Base-by-base conservation (phyloP, 2,888 invertebrate species). In the Acanthacorydalis orientalis region DNA sequence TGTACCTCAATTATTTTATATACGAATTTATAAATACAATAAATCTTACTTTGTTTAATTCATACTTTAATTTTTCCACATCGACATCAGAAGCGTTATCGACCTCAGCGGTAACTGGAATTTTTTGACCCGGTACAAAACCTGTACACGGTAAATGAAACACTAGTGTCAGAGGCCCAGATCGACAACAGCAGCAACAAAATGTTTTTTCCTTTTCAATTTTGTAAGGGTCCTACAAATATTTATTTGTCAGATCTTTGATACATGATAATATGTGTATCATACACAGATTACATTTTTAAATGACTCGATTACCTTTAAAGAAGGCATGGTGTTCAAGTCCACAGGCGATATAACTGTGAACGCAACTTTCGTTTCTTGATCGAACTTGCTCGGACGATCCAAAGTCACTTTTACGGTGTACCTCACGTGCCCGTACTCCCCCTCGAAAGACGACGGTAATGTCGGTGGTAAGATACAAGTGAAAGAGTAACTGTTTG, bases 351-450 rank as follows among this genome's bases (percentile, higher is more conserved):
- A 79, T 49, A 87, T 75, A 8, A 92, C 80, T 45, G 84, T 87
- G 59, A 91, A 89, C 4, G 82, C 79, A 64, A 76, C 75, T 68
- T 86, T 86, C 43, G 79, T 78, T 54, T 85, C 85, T 57, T 86
- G 83, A 65, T 91, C 87, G 60, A 83, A 83, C 57, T 85, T 83
- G 78, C 85, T 86, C 7, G 89, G 82, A 15, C 84, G 73, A 58
- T 89, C 86, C 14, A 90, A 68, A 1, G 75, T 78, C 1, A 83
- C 83, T 64, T 82, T 86, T n/a, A 86, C 74, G 6, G 78, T 77
- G 59, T 91, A 92, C 12, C 85, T 73, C 34, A 92, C 75, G 57
- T 79, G 75, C 0, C 90, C 86, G 55, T 68, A 62, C 56, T 73
- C 60, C 1, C 83, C 83, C 59, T 82, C 83, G 61, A 85, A 89